A percentile compares a stretch with the other conserved stretches of the same genome.
These are phyloP conservation scores for Chelonia mydas DNA, from an alignment of 2,797 vertebrate species.

Conservation along the genomic window DNA sequence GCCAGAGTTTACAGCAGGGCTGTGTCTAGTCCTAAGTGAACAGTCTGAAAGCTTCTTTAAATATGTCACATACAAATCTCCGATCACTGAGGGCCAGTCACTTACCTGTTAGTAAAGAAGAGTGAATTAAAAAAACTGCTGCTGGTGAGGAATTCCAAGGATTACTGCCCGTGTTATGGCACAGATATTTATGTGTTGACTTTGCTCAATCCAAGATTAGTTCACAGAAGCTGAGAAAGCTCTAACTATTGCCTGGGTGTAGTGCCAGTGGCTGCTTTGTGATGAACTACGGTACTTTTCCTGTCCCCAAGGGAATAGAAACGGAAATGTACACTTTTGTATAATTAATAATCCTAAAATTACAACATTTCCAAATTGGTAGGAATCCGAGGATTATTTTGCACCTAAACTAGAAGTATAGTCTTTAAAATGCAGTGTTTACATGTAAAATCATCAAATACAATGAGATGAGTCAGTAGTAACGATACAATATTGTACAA, in stretches of 20 bases:
- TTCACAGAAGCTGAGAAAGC: background rate
- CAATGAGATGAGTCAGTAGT: background rate
- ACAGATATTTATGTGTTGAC: background rate
- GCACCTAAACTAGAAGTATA: background rate
- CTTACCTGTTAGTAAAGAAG: no score
- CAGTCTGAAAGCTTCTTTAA: background rate
- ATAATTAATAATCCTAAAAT: constrained; percentile 9
- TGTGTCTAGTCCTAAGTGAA: background rate
- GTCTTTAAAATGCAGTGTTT: background rate
- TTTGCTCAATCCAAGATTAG: background rate
- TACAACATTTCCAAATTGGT: background rate
- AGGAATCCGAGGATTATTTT: background rate
- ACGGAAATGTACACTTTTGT: background rate
- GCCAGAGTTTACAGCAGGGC: background rate
- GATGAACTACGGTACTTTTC: background rate
- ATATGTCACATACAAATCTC: rapidly evolving
- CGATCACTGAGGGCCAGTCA: background rate
- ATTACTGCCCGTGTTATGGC: rapidly evolving
- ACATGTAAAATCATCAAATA: background rate
- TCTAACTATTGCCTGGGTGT: background rate
- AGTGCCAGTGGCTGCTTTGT: background rate
- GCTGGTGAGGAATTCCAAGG: background rate
- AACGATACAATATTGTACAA: background rate
- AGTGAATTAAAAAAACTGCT: background rate
- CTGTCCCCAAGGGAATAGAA: background rate